A percentile compares a stretch with the other conserved stretches of the same genome.
phyloP scores from a whole-genome alignment of 2,888 invertebrate genomes.

The Leptinotarsa juncta region DNA sequence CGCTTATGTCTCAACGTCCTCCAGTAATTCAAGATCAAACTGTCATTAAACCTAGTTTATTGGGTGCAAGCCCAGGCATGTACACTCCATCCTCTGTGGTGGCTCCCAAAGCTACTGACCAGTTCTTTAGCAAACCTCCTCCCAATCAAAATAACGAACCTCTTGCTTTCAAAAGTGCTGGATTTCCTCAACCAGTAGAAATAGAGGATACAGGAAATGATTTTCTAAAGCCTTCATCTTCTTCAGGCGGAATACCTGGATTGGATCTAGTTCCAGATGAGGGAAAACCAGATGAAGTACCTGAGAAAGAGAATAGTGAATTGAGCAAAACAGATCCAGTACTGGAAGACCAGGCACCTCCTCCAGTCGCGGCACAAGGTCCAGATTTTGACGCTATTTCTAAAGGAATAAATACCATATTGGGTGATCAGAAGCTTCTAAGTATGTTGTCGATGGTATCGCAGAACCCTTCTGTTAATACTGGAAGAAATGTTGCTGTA shows the following conservation, averaged over 20 bases:
- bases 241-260: conserved; percentile 76
- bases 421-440: conserved; percentile 74
- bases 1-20: conserved; percentile 16
- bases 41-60: conserved; percentile 26
- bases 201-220: conserved; percentile 39
- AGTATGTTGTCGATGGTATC: conserved; percentile 69
- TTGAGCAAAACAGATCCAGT: conserved; percentile 31
- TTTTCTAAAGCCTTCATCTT: conserved; percentile 45
- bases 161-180: conserved; percentile 53
- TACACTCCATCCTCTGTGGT: conserved; percentile 25
- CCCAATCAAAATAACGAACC: conserved; percentile 59
- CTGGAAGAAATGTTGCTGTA: conserved; percentile 51
- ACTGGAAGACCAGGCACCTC: conserved; percentile 30
- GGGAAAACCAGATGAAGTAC: conserved; percentile 46
- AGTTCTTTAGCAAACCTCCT: conserved; percentile 49
- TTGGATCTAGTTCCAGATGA: conserved; percentile 74
- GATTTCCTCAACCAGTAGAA: conserved; percentile 29
- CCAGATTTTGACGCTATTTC: conserved; percentile 72
- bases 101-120: conserved; percentile 16
- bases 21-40: conserved; percentile 12
- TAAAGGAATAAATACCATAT: conserved; percentile 72
- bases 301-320: conserved; percentile 14
- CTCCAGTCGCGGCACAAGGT: conserved; percentile 51
- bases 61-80: conserved; percentile 29
- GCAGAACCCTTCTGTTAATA: conserved; percentile 55